Percentiles rank a stretch among this genome's conserved stretches.
Evolutionary conservation across 2,888 invertebrate genomes (phyloP).

Genomic region (Amphipoea lucens): DNA sequence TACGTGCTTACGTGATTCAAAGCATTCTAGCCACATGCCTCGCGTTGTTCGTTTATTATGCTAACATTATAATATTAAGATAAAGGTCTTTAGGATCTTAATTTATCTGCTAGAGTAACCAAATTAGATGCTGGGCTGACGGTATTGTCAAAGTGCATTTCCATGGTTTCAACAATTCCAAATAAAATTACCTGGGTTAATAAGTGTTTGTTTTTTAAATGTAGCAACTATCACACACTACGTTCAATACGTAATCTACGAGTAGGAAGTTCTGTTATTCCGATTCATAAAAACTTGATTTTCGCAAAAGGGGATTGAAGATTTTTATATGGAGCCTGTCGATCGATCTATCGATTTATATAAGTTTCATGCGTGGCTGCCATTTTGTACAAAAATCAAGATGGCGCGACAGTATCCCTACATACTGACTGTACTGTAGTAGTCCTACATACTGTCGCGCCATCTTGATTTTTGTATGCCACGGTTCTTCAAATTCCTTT

Average conservation of each 20-base stretch:
- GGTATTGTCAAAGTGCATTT: slow-evolving; percentile 29
- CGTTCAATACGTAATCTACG: slow-evolving; percentile 8
- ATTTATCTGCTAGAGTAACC: slow-evolving; percentile 53
- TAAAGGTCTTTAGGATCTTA: slow-evolving; percentile 22
- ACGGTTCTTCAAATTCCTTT: too few species aligned
- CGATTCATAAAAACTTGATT: neutral
- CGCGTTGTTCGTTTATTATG: slow-evolving; percentile 4
- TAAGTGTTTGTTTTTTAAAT: slow-evolving; percentile 4
- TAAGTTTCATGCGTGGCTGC: too few species aligned
- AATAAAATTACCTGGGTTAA: slow-evolving; percentile 7
- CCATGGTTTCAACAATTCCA: slow-evolving; percentile 13
- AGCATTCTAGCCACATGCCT: slow-evolving; percentile 13
- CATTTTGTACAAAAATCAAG: too few species aligned
- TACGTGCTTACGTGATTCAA: neutral
- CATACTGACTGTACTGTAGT: too few species aligned
- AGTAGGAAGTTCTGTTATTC: neutral
- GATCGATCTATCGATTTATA: too few species aligned
- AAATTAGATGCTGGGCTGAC: slow-evolving; percentile 34
- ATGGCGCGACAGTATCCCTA: too few species aligned
- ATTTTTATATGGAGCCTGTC: too few species aligned
- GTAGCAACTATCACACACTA: neutral
- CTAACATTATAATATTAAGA: slow-evolving; percentile 27
- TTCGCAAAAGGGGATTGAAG: neutral
- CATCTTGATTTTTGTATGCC: too few species aligned
- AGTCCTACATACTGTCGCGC: too few species aligned